Evolutionary conservation across 2,113 vertebrate species (phyloP).

Genomic region (Mesoclemmys tuberculata): DNA sequence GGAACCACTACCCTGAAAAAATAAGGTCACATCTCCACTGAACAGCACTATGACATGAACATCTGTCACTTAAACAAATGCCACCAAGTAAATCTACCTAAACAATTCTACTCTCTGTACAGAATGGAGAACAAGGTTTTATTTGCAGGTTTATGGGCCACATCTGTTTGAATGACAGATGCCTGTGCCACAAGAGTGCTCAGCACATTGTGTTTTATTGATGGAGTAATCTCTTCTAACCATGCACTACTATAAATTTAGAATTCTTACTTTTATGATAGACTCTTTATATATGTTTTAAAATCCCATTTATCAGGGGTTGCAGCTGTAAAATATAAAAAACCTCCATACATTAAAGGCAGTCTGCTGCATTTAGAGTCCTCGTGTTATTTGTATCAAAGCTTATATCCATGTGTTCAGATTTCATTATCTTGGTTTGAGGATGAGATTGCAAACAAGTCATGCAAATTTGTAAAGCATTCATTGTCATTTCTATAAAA

Average conservation of each 20-base stretch:
- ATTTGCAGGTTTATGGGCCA: conserved; percentile 24
- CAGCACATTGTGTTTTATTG: neutral
- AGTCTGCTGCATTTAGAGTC: conserved; percentile 2
- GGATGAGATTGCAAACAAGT: neutral
- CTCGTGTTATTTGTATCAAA: neutral
- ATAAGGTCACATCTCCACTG: conserved; percentile 49
- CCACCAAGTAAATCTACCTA: neutral
- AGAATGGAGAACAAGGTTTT: neutral
- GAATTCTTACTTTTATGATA: neutral
- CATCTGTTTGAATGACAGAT: conserved; percentile 68
- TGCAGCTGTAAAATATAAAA: neutral
- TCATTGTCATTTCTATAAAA: neutral
- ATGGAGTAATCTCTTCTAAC: conserved; percentile 28
- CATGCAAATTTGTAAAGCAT: conserved; percentile 21
- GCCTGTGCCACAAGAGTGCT: conserved; percentile 14
- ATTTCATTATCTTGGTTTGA: conserved; percentile 42
- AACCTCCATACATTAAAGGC: neutral
- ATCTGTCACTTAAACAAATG: conserved; percentile 62
- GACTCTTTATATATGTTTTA: conserved; percentile 1
- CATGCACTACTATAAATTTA: conserved; percentile 10
- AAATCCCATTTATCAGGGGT: conserved; percentile 35
- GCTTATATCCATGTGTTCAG: conserved; percentile 8
- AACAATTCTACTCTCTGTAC: conserved; percentile 6
- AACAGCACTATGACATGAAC: conserved; percentile 2
- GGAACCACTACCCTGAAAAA: conserved; percentile 9